Base-by-base conservation (phyloP, 23 tunicate species). In the Halocynthia roretzi region DNA sequence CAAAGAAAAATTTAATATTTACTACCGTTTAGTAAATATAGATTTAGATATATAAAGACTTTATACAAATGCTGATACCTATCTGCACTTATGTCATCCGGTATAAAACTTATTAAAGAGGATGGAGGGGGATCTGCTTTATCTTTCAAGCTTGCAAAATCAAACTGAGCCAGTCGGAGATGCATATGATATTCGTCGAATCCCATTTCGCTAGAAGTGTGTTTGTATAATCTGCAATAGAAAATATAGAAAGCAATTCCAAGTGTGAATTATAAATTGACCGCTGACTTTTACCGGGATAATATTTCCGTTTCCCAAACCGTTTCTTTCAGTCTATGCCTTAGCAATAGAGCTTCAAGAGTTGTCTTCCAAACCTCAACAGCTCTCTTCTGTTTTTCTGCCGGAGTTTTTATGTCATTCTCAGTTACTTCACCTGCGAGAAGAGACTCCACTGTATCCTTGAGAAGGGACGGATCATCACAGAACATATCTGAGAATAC, bases 261-360 rank as follows among this genome's bases (percentile, higher is more conserved):
- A 5, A 50, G 19, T 17, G 44, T 31, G 44, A 31, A 31, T 31
- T 31, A 31, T 31, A 31, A 31, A 31, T 60, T 15, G 9, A 67
- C 51, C 19, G n/a, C 14, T 51, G 12, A 12, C 61, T 55, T 54
- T 54, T 20, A 90, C 97, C 90, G 81, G 63, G 86, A 31, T 10
- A 90, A 60, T 17, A 84, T 81, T 50, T 90, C 97, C 23, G 97
- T 90, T 53, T 90, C 97, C 83, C 86, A 84, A 17, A 90, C 86
- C 5, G 86, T 83, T 54, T 90, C 87, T 22, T 79, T 53, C 71
- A 90, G 72, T 21, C 97, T 61, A 51, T 85, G 83, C 57, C 89
- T 76, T 54, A 90, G 75, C 72, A 90, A 81, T 4, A 90, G 78
- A 55, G 70, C 66, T 44, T 90, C 97, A 15, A 90, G 21, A 12